Conservation (phyloP, 2,888 invertebrate genomes). For the Drosophila acutilabella region DNA sequence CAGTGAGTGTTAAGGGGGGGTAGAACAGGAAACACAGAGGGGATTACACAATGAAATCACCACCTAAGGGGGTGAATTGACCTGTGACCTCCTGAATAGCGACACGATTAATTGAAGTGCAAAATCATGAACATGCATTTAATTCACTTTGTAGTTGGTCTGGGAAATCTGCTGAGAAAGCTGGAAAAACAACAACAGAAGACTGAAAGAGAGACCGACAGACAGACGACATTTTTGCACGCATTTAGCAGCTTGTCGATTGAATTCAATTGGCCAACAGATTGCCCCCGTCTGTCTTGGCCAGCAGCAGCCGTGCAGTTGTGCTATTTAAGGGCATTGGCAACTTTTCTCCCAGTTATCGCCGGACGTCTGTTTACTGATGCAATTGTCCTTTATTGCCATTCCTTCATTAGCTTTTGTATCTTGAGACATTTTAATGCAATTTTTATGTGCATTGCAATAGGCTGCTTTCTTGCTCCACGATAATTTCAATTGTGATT, state of each 20-base stretch:
- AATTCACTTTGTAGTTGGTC: conserved; percentile 54
- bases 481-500: conserved; percentile 72
- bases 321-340: conserved; percentile 68
- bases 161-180: conserved; percentile 52
- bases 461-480: conserved; percentile 29
- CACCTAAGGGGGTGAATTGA: conserved; percentile 28
- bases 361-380: conserved; percentile 22
- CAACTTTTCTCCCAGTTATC: conserved; percentile 37
- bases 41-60: conserved; percentile 26
- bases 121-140: conserved; percentile 69
- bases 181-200: conserved; percentile 9
- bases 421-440: conserved; percentile 68
- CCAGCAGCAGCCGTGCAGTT: conserved; percentile 26
- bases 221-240: conserved; percentile 58
- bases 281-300: conserved; percentile 36
- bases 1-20: not conserved
- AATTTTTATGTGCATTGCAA: conserved; percentile 76
- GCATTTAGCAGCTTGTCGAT: conserved; percentile 61
- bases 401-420: conserved; percentile 62
- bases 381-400: conserved; percentile 73
- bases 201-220: not conserved
- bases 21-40: conserved; percentile 14
- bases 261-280: conserved; percentile 51
- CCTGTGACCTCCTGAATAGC: conserved; percentile 38
- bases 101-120: conserved; percentile 60